Percentiles rank a stretch among this genome's conserved stretches.
Conservation (phyloP, 2,797 vertebrate species). For the Molossus alvarezi region DNA sequence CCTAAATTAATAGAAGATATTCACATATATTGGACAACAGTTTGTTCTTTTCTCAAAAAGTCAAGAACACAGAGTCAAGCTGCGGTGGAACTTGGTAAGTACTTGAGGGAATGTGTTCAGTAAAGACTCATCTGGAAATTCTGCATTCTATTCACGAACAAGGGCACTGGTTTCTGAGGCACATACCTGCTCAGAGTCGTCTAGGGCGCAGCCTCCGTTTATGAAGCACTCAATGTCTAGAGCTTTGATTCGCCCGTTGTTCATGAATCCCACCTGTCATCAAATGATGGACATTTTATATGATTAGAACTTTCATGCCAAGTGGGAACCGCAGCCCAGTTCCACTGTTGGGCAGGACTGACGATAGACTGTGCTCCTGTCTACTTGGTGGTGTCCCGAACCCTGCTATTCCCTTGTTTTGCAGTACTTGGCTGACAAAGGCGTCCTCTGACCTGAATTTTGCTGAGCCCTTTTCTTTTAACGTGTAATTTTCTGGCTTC, state of each 20-base stretch:
- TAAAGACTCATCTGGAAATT: neutral
- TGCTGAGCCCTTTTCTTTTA: neutral
- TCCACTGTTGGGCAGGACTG: neutral
- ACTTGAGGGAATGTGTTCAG: neutral
- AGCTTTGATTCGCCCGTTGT: constrained; percentile 92
- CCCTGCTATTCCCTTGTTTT: neutral
- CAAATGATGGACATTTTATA: constrained; percentile 67
- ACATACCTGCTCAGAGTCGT: constrained; percentile 93
- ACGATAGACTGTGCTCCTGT: neutral
- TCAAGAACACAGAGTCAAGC: constrained; percentile 14
- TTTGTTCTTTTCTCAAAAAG: constrained; percentile 53
- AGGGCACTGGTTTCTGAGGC: neutral
- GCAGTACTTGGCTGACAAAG: neutral
- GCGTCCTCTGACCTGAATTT: neutral
- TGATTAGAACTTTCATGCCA: neutral
- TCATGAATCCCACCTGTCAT: constrained; percentile 94
- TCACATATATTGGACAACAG: neutral
- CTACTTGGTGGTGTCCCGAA: neutral
- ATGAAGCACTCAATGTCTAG: constrained; percentile 92
- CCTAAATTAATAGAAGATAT: constrained; percentile 82
- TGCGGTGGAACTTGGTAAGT: neutral
- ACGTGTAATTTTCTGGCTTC: neutral
- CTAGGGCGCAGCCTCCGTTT: constrained; percentile 92
- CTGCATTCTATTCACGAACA: neutral
- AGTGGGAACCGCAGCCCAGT: neutral